Evolutionary conservation across 2,113 vertebrate species (phyloP).

Genomic region (Aythya baeri): DNA sequence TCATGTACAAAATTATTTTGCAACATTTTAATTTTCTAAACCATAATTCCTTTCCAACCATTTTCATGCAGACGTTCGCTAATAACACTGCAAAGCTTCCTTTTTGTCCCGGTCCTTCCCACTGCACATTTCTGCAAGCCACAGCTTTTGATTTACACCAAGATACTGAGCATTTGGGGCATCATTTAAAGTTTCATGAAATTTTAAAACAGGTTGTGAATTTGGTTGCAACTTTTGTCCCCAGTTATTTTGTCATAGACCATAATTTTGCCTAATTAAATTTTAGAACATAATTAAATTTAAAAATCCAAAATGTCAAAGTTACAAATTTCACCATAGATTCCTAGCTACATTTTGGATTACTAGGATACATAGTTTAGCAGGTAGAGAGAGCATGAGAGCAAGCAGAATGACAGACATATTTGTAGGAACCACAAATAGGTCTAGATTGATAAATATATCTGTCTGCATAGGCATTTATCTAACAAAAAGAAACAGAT

Average conservation of each 20-base stretch:
- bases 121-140: not conserved
- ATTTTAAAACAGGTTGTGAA: not conserved
- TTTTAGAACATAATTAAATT: not conserved
- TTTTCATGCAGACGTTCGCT: not conserved
- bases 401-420: not conserved
- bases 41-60: not conserved
- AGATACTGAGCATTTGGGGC: not conserved
- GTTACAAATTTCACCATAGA: not conserved
- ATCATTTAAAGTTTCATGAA: not conserved
- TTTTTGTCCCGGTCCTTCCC: not conserved
- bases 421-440: not conserved
- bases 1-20: not conserved
- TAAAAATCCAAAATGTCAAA: not conserved
- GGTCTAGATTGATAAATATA: slow-evolving; percentile 32
- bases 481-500: slow-evolving; percentile 25
- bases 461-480: slow-evolving; percentile 13
- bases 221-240: not conserved
- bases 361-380: not conserved
- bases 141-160: not conserved
- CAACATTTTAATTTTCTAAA: not conserved
- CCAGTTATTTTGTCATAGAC: not conserved
- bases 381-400: not conserved
- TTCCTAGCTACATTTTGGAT: not conserved
- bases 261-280: not conserved
- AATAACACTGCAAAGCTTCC: not conserved